phyloP scores from a whole-genome alignment of 1,140 invertebrate species.

The Diachasmimorpha longicaudata region DNA sequence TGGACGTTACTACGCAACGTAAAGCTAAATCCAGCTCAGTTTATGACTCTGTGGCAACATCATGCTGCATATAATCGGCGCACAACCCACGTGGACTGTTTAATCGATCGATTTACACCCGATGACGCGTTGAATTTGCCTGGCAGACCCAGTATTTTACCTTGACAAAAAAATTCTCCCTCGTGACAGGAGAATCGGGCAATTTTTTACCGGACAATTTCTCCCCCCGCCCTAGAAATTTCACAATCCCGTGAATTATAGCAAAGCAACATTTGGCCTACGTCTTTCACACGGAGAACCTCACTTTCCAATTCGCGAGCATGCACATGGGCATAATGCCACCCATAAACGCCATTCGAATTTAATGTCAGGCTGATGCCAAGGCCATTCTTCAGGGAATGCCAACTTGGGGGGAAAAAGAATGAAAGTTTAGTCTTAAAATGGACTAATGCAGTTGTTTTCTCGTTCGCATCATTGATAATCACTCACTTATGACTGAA shows the following conservation, averaged over 20 bases:
- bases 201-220: not conserved
- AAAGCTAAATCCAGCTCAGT: not conserved
- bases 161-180: not conserved
- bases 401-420: not conserved
- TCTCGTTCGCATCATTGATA: not conserved
- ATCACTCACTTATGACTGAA: not conserved
- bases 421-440: not conserved
- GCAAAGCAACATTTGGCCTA: not conserved
- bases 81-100: not conserved
- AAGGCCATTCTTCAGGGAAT: not conserved
- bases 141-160: not conserved
- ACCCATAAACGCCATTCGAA: not conserved
- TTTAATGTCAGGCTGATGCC: constrained; percentile 1
- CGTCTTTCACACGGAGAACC: not conserved
- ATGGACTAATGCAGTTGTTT: not conserved
- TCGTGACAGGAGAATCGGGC: not conserved
- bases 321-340: not conserved
- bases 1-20: too few relatives aligned
- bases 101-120: not conserved
- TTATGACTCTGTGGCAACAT: not conserved
- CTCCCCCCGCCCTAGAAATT: not conserved
- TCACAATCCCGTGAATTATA: not conserved
- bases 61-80: not conserved
- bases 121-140: not conserved
- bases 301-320: not conserved